Base-by-base conservation (phyloP, 2,797 vertebrate genomes). In the Anas flavirostris region DNA sequence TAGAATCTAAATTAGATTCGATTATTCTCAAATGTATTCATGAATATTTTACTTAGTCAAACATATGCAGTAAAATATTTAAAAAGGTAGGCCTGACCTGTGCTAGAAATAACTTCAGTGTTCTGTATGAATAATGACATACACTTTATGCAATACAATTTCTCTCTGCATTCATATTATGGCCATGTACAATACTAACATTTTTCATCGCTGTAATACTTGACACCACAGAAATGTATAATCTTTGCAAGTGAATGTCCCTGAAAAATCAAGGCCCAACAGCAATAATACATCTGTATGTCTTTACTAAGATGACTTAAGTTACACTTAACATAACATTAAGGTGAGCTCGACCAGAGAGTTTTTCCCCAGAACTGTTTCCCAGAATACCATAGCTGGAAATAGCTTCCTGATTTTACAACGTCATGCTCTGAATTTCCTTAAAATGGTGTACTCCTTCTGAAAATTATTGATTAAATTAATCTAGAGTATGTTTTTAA, bases 31-130 rank as follows among this genome's bases (percentile, higher is more conserved):
- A 95, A 95, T 88, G 46, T 35, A 77, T 79, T 88, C 52, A 95
- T 94, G 87, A 96, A 94, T 97, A 86, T 96, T 96, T 97, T 74
- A 96, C 64, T 77, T 55, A 63, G 72, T 79, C 88, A 95, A 95
- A 91, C 2, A 13, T 91, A 84, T 0, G 1, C 72, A 88, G 77
- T 95, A 85, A 95, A 96, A 96, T 95, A 96, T 97, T 97, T 64
- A 74, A 93, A 96, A 93, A 82, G 31, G 16, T 76, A 86, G 60
- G 15, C 60, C 75, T 94, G 67, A 64, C 41, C 60, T 64, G 68
- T 3, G 11, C 82, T 55, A 50, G 91, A 91, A 96, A 93, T 82
- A 91, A 76, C 63, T 76, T 52, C 52, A 44, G 0, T 33, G 43
- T 28, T 91, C 85, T 67, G 9, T 67, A 74, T 84, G 82, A 93